These are phyloP conservation scores for Trilocha varians DNA, from an alignment of 2,888 invertebrate species.

Conservation along the genomic window DNA sequence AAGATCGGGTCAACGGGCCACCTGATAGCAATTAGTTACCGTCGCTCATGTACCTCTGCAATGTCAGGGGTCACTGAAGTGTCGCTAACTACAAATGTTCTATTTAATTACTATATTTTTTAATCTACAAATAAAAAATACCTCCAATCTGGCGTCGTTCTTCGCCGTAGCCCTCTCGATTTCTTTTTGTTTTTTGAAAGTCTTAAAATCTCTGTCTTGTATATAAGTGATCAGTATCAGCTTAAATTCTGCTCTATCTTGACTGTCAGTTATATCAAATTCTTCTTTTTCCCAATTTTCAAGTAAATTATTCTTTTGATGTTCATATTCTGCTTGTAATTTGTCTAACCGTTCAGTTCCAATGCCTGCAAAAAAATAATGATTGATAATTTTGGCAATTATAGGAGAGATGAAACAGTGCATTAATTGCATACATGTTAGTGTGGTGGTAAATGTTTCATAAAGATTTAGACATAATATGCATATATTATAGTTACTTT, in stretches of 20 bases:
- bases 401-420: too few relatives aligned
- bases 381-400: too few relatives aligned
- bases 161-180: slow-evolving; percentile 43
- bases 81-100: too few relatives aligned
- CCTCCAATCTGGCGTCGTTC: slow-evolving; percentile 59
- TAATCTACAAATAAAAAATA: slow-evolving; percentile 17
- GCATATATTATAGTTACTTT: too few relatives aligned
- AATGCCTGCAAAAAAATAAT: slow-evolving; percentile 67
- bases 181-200: slow-evolving; percentile 35
- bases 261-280: slow-evolving; percentile 56
- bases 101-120: too few relatives aligned
- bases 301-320: slow-evolving; percentile 68
- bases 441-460: too few relatives aligned
- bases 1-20: too few relatives aligned
- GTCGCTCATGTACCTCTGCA: too few relatives aligned
- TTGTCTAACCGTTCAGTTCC: slow-evolving; percentile 72
- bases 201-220: slow-evolving; percentile 57
- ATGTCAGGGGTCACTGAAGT: too few relatives aligned
- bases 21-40: too few relatives aligned
- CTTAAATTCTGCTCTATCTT: slow-evolving; percentile 70
- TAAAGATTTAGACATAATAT: too few relatives aligned
- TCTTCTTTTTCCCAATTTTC: slow-evolving; percentile 73
- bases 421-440: too few relatives aligned
- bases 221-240: slow-evolving; percentile 74
- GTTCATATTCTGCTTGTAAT: slow-evolving; percentile 69